Evolutionary conservation across 92 coral and sea anemone species (phyloP), one percentile per base, ranked within the genome.

Genomic region (Zoanthus sociatus): DNA sequence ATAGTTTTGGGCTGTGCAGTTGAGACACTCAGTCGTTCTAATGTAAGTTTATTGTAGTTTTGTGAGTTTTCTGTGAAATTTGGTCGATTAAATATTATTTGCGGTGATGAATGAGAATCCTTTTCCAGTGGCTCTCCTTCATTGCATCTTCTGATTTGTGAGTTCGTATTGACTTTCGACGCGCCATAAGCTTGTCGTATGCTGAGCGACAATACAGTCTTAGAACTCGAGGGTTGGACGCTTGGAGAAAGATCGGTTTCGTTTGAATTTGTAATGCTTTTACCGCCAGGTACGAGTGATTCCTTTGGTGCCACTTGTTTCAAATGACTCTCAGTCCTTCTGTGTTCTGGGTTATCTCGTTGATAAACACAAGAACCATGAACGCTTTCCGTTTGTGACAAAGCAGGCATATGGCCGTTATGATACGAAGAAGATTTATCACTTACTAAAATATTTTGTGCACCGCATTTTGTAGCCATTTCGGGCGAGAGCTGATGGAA

Each of bases 121-220:
- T 69, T 44, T 5, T 4, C 0, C 30, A 31, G n/a, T 63, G 9
- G 26, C 9, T 63, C 7, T n/a, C 26, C 26, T 77, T 13, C 21
- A 69, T 2, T 30, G 6, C 54, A 66, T 26, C 67, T 6, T 26
- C 9, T 16, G 3, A 10, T 77, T 13, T 54, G 37, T 18, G 1
- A 7, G 13, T 14, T 14, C 45, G 10, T 37, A 53, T 66, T 54
- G 20, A 51, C 68, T 48, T 48, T 50, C 9, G 61, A 10, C 61
- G 70, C 15, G 7, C 26, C 70, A 81, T 64, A 81, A 81, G 85
- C 76, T 69, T 81, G 85, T 46, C 66, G 85, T 18, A 81, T 21
- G 45, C 85, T 81, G 42, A 81, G 63, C 0, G 75, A 47, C 44
- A 81, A 81, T 30, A 81, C 85, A 21, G 74, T 78, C 71, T 78